Base-by-base conservation (phyloP, 2,113 vertebrate species). In the Penelope pileata region DNA sequence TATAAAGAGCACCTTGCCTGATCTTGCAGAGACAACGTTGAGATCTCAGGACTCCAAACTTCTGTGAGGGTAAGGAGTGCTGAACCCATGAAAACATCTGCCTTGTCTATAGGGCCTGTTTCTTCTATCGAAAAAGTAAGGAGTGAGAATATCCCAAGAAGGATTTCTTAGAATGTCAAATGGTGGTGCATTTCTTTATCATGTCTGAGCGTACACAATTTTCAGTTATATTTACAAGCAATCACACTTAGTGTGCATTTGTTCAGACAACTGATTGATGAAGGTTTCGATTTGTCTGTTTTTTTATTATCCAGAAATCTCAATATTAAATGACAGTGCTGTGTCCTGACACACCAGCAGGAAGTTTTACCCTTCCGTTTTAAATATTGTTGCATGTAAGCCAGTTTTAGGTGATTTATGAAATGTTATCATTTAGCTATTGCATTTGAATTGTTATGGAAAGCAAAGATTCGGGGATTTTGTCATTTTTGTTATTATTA, bases 201-300 rank as follows among this genome's bases (percentile, higher is more conserved):
- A 58, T 56, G 50, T 45, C 23, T 59, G 43, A 64, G 63, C 29
- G 53, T 6, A n/a, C 15, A 8, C 48, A 82, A 47, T 86, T 96
- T 90, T 89, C 43, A 72, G 30, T 59, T 76, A 50, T 4, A 17
- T 58, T 91, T 89, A 63, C 8, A 4, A 86, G 42, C 64, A 91
- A 17, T 95, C 60, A 14, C 62, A 85, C 56, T 78, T 85, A 38
- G 77, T 51, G 22, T 60, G 24, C 36, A 30, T 79, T 94, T 83
- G 5, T 34, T 85, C 8, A 47, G 84, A 23, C 47, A 91, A 72
- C 32, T 79, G 38, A n/a, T 26, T 79, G 26, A 14, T 87, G 47
- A 77, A 93, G n/a, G 47, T 59, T 79, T 93, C 60, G 42, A 54
- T 85, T 85, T 79, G 32, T 64, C 90, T 86, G 40, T 62, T 63